Conservation (phyloP, 2,797 vertebrate species). For the Vireo griseus region DNA sequence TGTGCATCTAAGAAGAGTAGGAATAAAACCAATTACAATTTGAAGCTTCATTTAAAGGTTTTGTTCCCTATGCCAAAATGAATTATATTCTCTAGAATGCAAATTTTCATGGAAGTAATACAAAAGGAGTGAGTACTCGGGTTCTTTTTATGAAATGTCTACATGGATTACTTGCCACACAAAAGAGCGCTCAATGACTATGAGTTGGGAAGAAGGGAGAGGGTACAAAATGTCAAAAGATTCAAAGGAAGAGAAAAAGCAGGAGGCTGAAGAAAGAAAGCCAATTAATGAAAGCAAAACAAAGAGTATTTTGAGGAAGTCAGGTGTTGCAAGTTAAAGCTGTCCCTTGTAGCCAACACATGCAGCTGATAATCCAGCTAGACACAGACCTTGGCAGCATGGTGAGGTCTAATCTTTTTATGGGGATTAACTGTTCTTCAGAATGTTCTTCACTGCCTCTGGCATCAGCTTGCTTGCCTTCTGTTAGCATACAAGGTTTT, state of each 20-base stretch:
- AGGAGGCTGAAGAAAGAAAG: background rate
- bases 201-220: background rate
- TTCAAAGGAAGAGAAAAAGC: background rate
- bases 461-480: slow-evolving; percentile 13
- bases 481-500: background rate
- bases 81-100: slow-evolving; percentile 24
- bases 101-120: slow-evolving; percentile 30
- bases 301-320: slow-evolving; percentile 51
- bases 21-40: background rate
- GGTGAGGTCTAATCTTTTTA: slow-evolving; percentile 56
- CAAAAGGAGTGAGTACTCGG: background rate
- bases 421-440: slow-evolving; percentile 44
- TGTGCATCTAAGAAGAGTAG: background rate
- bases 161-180: slow-evolving; percentile 18
- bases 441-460: slow-evolving; percentile 12
- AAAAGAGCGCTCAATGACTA: background rate
- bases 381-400: slow-evolving; percentile 4
- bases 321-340: slow-evolving; percentile 45
- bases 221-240: background rate
- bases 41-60: slow-evolving; percentile 19
- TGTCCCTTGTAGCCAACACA: slow-evolving; percentile 19
- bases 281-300: slow-evolving; percentile 46
- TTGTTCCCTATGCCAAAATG: background rate
- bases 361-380: slow-evolving; percentile 41
- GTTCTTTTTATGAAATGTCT: slow-evolving; percentile 26